Evolutionary conservation across 1,140 invertebrate species (phyloP).

Genomic region (Caenorhabditis latens): DNA sequence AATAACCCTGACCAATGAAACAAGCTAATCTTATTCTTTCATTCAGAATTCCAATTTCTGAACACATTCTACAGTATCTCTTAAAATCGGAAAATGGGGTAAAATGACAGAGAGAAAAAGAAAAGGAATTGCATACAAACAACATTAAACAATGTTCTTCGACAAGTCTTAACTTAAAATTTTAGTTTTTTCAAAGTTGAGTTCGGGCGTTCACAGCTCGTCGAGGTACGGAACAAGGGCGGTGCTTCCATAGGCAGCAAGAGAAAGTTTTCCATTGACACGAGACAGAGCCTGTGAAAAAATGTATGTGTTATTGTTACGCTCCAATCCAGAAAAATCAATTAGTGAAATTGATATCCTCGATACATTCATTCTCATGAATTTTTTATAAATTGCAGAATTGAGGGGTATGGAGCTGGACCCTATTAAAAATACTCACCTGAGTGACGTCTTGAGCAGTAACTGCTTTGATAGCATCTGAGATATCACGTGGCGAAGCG

Average conservation of each 20-base stretch:
- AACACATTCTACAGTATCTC: slow-evolving; percentile 19
- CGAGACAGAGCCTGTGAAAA: slow-evolving; percentile 33
- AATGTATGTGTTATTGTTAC: background rate
- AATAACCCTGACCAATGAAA: background rate
- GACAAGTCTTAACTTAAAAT: slow-evolving; percentile 9
- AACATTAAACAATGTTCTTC: slow-evolving; percentile 20
- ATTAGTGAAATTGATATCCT: slow-evolving; percentile 22
- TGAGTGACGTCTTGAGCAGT: slow-evolving; percentile 73
- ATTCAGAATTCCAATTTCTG: slow-evolving; percentile 38
- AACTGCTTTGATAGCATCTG: slow-evolving; percentile 66
- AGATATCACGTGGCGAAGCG: slow-evolving; percentile 69
- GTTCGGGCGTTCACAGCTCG: slow-evolving; percentile 1
- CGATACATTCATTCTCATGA: background rate
- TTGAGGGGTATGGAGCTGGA: background rate
- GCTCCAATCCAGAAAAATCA: background rate
- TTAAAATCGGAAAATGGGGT: background rate
- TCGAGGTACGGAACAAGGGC: slow-evolving; percentile 40
- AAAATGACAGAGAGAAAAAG: background rate
- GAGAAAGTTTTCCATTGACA: slow-evolving; percentile 38
- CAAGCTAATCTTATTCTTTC: slow-evolving; percentile 31
- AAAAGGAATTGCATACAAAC: slow-evolving; percentile 3
- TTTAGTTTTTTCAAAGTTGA: background rate
- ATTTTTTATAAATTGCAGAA: background rate
- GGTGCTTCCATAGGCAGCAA: slow-evolving; percentile 27
- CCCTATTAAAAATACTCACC: slow-evolving; percentile 53